Percentiles rank a stretch among this genome's conserved stretches.
These are phyloP conservation scores for Podocnemis expansa DNA, from an alignment of 2,113 vertebrate genomes.

Conservation along the genomic window DNA sequence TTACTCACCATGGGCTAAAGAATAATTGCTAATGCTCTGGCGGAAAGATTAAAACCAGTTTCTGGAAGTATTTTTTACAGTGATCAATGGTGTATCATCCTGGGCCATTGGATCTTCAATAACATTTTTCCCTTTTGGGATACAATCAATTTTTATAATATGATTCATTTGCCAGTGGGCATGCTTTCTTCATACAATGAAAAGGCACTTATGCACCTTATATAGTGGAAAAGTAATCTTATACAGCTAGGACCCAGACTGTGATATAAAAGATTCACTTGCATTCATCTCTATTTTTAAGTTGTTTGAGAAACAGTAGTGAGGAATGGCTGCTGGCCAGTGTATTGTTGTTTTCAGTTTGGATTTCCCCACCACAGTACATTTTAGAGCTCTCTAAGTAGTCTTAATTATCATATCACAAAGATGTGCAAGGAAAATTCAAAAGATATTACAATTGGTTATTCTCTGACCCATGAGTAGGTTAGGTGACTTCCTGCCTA, in stretches of 20 bases:
- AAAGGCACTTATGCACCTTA: slow-evolving; percentile 84
- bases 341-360: slow-evolving; percentile 47
- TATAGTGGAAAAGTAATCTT: slow-evolving; percentile 83
- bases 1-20: slow-evolving; percentile 89
- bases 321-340: slow-evolving; percentile 7
- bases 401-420: not conserved
- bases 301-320: slow-evolving; percentile 55
- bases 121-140: slow-evolving; percentile 89
- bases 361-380: slow-evolving; percentile 40
- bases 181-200: slow-evolving; percentile 82
- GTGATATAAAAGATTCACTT: slow-evolving; percentile 69
- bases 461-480: slow-evolving; percentile 25
- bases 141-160: slow-evolving; percentile 91
- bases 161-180: slow-evolving; percentile 86
- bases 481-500: not conserved
- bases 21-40: slow-evolving; percentile 89
- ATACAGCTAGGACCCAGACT: slow-evolving; percentile 67
- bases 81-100: slow-evolving; percentile 90
- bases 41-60: slow-evolving; percentile 90
- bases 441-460: not conserved
- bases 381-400: slow-evolving; percentile 44
- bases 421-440: not conserved
- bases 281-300: slow-evolving; percentile 75
- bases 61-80: slow-evolving; percentile 91
- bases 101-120: slow-evolving; percentile 89